phyloP scores from a whole-genome alignment of 2,113 vertebrate species.

The Opisthocomus hoazin region DNA sequence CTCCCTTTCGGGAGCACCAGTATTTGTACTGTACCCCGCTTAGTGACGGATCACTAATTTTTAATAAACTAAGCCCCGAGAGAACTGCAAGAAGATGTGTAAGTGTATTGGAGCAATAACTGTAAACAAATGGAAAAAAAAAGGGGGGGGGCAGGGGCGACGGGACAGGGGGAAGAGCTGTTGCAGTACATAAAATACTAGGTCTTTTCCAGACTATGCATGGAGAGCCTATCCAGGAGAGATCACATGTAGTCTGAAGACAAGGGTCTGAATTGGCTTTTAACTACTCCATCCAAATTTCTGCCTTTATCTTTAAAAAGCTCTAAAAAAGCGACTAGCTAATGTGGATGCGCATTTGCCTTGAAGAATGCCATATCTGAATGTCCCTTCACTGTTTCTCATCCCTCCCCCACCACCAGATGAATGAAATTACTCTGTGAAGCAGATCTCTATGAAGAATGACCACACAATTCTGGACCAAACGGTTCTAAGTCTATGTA shows the following conservation, averaged over 20 bases:
- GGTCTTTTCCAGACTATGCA: background rate
- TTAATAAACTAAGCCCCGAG: slow-evolving; percentile 66
- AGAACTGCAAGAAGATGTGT: slow-evolving; percentile 55
- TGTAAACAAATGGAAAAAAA: slow-evolving; percentile 52
- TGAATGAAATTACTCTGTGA: slow-evolving; percentile 41
- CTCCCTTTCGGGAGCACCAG: slow-evolving; percentile 60
- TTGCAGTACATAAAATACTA: slow-evolving; percentile 42
- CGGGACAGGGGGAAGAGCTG: background rate
- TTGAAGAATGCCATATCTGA: background rate
- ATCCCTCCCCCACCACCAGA: slow-evolving; percentile 11
- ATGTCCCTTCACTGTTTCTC: slow-evolving; percentile 20
- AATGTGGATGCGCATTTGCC: slow-evolving; percentile 7
- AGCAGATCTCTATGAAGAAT: slow-evolving; percentile 20
- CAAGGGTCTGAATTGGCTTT: background rate
- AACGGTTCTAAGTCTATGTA: background rate
- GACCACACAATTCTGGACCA: slow-evolving; percentile 26
- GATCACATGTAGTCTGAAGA: background rate
- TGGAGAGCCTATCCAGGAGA: slow-evolving; percentile 17
- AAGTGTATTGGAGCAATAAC: slow-evolving; percentile 60
- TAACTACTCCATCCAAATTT: slow-evolving; percentile 14
- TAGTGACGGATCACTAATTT: slow-evolving; percentile 76
- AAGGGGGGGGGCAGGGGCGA: background rate
- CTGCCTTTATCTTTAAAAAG: background rate
- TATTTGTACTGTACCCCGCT: slow-evolving; percentile 68
- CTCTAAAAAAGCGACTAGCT: background rate